These are phyloP conservation scores for Mormyrus lacerda DNA, from an alignment of 2,113 vertebrate species.

Conservation along the genomic window DNA sequence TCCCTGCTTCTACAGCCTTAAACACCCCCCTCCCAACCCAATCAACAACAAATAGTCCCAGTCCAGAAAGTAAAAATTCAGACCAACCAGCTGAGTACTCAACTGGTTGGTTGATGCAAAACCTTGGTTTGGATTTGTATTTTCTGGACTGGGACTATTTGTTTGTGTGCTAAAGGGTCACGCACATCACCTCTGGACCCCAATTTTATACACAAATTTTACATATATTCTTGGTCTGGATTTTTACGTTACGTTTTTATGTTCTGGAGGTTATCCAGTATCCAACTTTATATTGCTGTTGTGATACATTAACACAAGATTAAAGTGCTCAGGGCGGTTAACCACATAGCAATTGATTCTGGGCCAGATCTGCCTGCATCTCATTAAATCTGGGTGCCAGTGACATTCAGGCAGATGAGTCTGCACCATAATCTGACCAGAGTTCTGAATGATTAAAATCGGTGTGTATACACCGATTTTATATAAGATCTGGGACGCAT, in stretches of 20 bases:
- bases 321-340: neutral
- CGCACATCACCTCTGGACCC: neutral
- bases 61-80: neutral
- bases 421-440: no score
- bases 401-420: no score
- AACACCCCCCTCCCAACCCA: neutral
- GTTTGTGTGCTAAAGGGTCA: neutral
- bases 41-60: neutral
- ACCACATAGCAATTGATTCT: no score
- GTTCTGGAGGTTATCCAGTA: neutral
- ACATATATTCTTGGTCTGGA: neutral
- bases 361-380: no score
- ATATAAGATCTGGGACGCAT: no score
- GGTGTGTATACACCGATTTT: no score
- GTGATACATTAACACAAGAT: neutral
- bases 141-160: no score
- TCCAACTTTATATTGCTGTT: neutral
- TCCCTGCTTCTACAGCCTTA: neutral
- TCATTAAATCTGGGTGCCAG: no score
- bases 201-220: neutral
- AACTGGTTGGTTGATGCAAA: neutral
- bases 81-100: neutral
- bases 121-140: neutral
- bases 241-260: neutral
- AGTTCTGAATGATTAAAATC: no score